These are phyloP conservation scores for Limnodromus scolopaceus DNA, from an alignment of 2,797 vertebrate genomes.

Conservation along the genomic window DNA sequence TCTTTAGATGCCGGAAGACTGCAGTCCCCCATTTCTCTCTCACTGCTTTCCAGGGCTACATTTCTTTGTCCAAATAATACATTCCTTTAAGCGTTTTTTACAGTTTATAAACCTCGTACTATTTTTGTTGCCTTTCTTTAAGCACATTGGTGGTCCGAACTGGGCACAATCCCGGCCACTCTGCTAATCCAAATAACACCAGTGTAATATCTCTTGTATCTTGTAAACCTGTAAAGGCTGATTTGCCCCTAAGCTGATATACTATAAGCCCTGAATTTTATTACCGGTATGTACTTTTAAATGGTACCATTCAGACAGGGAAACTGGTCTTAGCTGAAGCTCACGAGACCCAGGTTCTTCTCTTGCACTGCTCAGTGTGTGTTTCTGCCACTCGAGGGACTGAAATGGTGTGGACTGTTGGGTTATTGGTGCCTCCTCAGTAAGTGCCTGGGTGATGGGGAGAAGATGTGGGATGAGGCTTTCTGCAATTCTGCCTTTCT, in stretches of 20 bases:
- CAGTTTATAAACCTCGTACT: background rate
- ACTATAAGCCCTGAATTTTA: background rate
- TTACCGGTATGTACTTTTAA: background rate
- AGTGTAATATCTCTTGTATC: background rate
- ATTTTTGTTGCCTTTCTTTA: background rate
- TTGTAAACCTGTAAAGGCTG: background rate
- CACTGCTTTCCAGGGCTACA: background rate
- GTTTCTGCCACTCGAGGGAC: background rate
- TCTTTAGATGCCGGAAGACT: background rate
- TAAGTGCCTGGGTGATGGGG: fast-evolving
- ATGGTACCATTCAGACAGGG: background rate
- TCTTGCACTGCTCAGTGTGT: fast-evolving
- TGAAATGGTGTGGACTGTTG: background rate
- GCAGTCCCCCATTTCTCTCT: background rate
- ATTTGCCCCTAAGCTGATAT: background rate
- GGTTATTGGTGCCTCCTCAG: background rate
- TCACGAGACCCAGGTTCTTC: background rate
- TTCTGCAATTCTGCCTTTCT: background rate
- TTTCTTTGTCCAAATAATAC: background rate
- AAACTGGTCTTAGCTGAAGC: background rate
- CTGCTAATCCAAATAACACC: background rate
- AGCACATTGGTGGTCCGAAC: background rate
- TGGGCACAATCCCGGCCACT: background rate
- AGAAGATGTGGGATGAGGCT: background rate
- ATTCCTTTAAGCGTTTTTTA: background rate